Evolutionary conservation across 2,888 invertebrate species (phyloP), one percentile per base, ranked within the genome.

Genomic region (Drosophila quinaria): DNA sequence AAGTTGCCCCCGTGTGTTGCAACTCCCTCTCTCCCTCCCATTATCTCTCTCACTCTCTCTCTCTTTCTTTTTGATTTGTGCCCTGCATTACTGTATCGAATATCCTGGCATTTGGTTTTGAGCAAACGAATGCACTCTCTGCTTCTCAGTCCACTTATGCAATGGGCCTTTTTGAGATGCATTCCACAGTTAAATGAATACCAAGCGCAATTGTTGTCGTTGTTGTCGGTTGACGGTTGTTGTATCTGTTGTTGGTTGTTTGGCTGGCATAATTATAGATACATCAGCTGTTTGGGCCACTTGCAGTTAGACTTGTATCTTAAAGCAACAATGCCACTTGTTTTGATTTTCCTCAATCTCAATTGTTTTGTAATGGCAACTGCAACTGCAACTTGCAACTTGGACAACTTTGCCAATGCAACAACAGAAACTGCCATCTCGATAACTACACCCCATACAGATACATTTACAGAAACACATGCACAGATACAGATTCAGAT

Each of bases 291-390:
- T 89, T 84, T 85, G 78, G 65, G 77, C 81, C 70, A 74, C 79
- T 70, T 77, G 60, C 72, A 46, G 65, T 33, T 60, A 56, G 58
- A 58, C 58, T 44, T 56, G 58, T 49, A 47, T 60, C 44, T 73
- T 58, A 63, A 50, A 65, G 60, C 51, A 31, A 59, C 56, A 50
- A n/a, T 60, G 44, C 60, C 50, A 62, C 37, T 75, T 79, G 77
- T 71, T 84, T 81, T 78, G 78, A 55, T 81, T 84, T 85, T 80
- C 85, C 80, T 78, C 85, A 79, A 80, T 79, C 81, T 77, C 81
- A 87, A 89, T 87, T 80, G 83, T 77, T 87, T 89, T 89, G 90
- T 89, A 89, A 88, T 86, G 80, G 74, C 64, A 80, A 64, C 62
- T 56, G 74, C 63, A 50, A 52, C 54, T 25, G 29, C 29, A 29